Conservation (phyloP, 2,888 invertebrate species). For the Caenorhabditis plicata region DNA sequence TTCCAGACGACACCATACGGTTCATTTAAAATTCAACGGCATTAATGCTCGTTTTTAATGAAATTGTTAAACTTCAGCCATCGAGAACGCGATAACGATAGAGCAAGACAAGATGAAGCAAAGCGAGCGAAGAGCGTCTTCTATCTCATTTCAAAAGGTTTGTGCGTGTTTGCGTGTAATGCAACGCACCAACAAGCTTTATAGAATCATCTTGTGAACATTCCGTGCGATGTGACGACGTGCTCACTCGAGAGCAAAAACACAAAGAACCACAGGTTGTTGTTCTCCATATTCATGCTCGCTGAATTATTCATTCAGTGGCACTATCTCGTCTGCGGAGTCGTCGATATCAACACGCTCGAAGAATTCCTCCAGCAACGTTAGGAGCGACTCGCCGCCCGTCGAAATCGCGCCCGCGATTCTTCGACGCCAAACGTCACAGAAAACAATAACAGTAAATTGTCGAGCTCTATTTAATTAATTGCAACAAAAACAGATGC, state of each 20-base stretch:
- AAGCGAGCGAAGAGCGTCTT: conserved; percentile 37
- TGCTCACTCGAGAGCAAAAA: background rate
- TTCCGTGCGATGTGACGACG: conserved; percentile 2
- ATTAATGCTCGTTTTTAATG: too few relatives aligned
- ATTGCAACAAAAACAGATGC: conserved; percentile 14
- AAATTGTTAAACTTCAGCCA: too few relatives aligned
- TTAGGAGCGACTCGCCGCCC: conserved; percentile 35
- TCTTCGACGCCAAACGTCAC: conserved; percentile 10
- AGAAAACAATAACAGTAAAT: conserved; percentile 25
- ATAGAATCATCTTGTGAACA: too few relatives aligned
- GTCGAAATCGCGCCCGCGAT: conserved; percentile 20
- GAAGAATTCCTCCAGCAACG: conserved; percentile 42
- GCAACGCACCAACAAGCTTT: conserved; percentile 15
- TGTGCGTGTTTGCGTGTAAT: too few relatives aligned
- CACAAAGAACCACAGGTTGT: conserved; percentile 1
- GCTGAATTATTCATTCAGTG: conserved; percentile 7
- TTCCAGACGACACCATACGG: too few relatives aligned
- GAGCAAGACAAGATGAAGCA: conserved; percentile 27
- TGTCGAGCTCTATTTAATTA: conserved; percentile 7
- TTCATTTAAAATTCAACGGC: too few relatives aligned
- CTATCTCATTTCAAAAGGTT: conserved; percentile 35
- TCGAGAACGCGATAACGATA: conserved; percentile 29
- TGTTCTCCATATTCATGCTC: background rate
- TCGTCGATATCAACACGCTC: too few relatives aligned
- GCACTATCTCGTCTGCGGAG: conserved; percentile 4